Base-by-base conservation (phyloP, 2,113 vertebrate species). In the Solea solea region DNA sequence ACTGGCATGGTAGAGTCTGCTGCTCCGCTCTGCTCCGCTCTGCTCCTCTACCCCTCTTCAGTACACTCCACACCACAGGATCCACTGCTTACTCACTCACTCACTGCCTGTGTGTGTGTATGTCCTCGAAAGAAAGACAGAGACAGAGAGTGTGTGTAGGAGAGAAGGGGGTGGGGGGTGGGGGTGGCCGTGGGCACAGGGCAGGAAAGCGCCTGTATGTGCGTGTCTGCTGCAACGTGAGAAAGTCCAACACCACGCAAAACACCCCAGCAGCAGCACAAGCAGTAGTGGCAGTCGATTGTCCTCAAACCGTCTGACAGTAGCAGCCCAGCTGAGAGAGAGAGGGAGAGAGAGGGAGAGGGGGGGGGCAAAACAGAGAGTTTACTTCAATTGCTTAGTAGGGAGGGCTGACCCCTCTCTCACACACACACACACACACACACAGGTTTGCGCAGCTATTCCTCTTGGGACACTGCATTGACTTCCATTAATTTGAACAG, bases 1-100 rank as follows among this genome's bases (percentile, higher is more conserved):
- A 82, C 86, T 78, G 84, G 80, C 91, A 92, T 92, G 87, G 88
- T 90, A 78, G 83, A 72, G 83, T 81, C 78, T 86, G 78, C 69
- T 14, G 45, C 78, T 69, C 65, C 3, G 7, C 74, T 80, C 69
- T 14, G 45, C 78, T 69, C 65, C 3, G 7, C 74, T 80, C 72
- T 58, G 51, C 82, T 78, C 76, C 42, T 45, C 80, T 80, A 34
- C 80, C 67, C 57, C 80, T 86, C 81, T 86, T 84, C 80, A 70
- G 60, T 67, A 10, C 64, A 72, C 71, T 84, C 79, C 74, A 60
- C 83, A 49, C 66, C 46, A 62, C 78, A 60, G 69, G 74, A 25
- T 82, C 78, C 34, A 13, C 53, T 69, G 50, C 80, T 73, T 72
- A 83, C 81, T 74, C 88, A 65, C 84, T 55, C 21, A 21, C 69